These are phyloP conservation scores for Pocillopora meandrina DNA, from an alignment of 92 coral and sea anemone genomes.

Conservation along the genomic window DNA sequence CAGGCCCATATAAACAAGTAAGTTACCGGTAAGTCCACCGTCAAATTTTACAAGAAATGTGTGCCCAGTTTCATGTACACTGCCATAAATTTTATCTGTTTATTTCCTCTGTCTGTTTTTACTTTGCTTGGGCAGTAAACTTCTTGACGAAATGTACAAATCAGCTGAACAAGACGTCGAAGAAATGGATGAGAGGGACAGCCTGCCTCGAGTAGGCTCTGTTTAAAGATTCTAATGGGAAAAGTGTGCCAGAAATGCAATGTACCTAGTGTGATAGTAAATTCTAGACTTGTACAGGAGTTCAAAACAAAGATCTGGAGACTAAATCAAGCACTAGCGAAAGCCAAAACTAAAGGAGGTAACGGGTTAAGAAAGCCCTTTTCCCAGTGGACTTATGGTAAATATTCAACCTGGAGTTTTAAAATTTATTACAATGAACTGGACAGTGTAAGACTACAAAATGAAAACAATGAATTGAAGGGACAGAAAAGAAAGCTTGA, in stretches of 20 bases:
- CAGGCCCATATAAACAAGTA: conserved; percentile 15
- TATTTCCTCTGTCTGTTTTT: background rate
- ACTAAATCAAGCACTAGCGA: conserved; percentile 26
- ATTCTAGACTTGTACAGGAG: background rate
- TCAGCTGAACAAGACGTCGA: conserved; percentile 3
- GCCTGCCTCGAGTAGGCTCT: background rate
- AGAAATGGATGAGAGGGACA: background rate
- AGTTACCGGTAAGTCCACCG: background rate
- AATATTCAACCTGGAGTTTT: conserved; percentile 12
- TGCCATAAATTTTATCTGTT: background rate
- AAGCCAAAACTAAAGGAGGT: conserved; percentile 32
- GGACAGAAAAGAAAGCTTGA: conserved; percentile 7
- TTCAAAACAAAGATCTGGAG: conserved; percentile 20
- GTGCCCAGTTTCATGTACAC: background rate
- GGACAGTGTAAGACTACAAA: background rate
- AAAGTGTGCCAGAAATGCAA: conserved; percentile 17
- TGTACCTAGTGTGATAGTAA: background rate
- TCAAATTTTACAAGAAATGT: background rate
- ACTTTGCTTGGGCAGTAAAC: conserved; percentile 7
- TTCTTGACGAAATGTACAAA: conserved; percentile 25
- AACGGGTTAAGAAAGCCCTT: background rate
- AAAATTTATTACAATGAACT: conserved; percentile 19
- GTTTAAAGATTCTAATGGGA: background rate
- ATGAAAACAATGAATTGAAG: background rate
- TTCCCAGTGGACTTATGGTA: background rate